These are phyloP conservation scores for Intellagama lesueurii DNA, from an alignment of 2,797 vertebrate genomes.

Conservation along the genomic window DNA sequence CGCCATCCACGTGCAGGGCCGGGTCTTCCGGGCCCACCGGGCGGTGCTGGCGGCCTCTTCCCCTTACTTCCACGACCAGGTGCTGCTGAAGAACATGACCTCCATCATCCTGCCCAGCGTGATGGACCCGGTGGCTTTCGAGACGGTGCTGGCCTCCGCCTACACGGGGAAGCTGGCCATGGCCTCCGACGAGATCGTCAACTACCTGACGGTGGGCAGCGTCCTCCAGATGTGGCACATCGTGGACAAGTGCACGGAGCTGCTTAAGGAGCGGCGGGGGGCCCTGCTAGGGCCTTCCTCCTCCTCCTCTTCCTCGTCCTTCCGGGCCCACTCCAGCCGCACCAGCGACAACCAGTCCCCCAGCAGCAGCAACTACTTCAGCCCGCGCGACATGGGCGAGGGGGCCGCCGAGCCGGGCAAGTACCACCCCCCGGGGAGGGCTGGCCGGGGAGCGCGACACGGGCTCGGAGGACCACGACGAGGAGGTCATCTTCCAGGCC, in stretches of 20 bases:
- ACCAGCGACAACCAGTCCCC: constrained; percentile 86
- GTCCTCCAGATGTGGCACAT: constrained; percentile 99
- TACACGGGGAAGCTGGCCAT: constrained; percentile 93
- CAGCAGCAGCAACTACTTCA: constrained; percentile 92
- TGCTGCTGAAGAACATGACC: constrained; percentile 91
- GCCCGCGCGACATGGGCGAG: constrained; percentile 80
- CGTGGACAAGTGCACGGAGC: constrained; percentile 94
- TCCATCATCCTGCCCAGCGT: constrained; percentile 90
- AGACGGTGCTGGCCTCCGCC: constrained; percentile 89
- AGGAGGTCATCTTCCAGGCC: constrained; percentile 27
- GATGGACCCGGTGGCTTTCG: constrained; percentile 92
- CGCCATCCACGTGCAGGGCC: constrained; percentile 92
- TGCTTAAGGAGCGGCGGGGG: constrained; percentile 80
- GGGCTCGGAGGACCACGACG: constrained; percentile 46
- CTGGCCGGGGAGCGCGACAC: constrained; percentile 48
- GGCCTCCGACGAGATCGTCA: constrained; percentile 89
- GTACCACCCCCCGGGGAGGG: neutral
- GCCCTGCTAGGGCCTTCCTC: neutral
- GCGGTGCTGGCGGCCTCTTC: constrained; percentile 94
- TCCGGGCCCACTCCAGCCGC: constrained; percentile 68
- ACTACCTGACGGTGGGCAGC: constrained; percentile 93
- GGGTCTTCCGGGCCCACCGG: constrained; percentile 92
- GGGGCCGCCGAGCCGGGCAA: constrained; percentile 19
- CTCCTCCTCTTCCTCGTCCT: constrained; percentile 29
- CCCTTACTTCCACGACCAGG: constrained; percentile 95